phyloP scores from a whole-genome alignment of 1,140 invertebrate species.

The Drosophila asahinai region DNA sequence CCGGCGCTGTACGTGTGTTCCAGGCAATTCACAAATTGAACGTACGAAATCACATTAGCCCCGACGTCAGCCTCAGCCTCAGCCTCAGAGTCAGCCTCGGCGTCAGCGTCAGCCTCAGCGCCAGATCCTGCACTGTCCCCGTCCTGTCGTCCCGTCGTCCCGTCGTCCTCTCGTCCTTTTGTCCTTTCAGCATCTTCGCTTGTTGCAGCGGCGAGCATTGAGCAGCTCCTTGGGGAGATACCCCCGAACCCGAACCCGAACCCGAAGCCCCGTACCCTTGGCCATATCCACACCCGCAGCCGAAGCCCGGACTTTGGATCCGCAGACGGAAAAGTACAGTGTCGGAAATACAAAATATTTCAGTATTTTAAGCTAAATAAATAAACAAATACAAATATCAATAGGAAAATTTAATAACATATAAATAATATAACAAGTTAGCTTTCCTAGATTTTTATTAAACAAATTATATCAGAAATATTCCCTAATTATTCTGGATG shows the following conservation, averaged over 20 bases:
- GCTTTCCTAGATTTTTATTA: no score
- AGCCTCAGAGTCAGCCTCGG: conserved; percentile 7
- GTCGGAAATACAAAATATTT: not conserved
- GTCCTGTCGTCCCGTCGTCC: conserved; percentile 1
- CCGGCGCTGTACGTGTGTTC: conserved; percentile 48
- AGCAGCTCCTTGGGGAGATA: conserved; percentile 36
- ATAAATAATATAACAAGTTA: no score
- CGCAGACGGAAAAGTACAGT: conserved; percentile 5
- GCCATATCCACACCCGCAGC: conserved; percentile 13
- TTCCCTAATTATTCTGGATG: not conserved
- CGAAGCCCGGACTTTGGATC: conserved; percentile 6
- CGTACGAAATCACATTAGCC: conserved; percentile 79
- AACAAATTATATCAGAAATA: no score
- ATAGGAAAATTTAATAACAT: no score
- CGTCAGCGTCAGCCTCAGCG: conserved; percentile 26
- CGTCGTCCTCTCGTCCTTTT: not conserved
- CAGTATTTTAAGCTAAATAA: not conserved
- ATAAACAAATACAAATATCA: not conserved
- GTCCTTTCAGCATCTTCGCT: conserved; percentile 66
- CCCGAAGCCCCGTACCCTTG: conserved; percentile 4
- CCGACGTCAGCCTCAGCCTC: conserved; percentile 49
- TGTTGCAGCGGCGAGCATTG: conserved; percentile 53
- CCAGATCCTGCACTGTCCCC: conserved; percentile 19
- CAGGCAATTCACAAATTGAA: conserved; percentile 79
- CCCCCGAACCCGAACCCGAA: not conserved